Conservation (phyloP, 2,797 vertebrate genomes). For the Phaenicophaeus curvirostris region DNA sequence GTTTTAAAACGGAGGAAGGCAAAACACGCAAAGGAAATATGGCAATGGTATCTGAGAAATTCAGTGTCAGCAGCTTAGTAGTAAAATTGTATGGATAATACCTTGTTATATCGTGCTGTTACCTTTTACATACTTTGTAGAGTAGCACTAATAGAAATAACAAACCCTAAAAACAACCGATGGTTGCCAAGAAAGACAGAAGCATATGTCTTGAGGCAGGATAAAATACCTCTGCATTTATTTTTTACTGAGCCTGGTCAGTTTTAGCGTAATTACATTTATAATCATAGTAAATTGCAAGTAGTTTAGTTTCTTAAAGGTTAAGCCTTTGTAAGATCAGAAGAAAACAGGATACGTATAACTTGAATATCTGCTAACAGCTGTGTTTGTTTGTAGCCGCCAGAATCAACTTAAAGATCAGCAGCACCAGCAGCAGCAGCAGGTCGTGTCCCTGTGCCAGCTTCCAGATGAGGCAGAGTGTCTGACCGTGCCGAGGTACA, state of each 20-base stretch:
- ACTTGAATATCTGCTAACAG: neutral
- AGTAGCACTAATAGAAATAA: slow-evolving; percentile 31
- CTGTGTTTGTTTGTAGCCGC: slow-evolving; percentile 77
- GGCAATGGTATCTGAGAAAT: slow-evolving; percentile 56
- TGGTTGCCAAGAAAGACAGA: slow-evolving; percentile 50
- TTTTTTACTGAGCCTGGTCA: neutral
- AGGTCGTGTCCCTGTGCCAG: slow-evolving; percentile 85
- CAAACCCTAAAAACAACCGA: slow-evolving; percentile 26
- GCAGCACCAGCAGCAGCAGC: slow-evolving; percentile 81
- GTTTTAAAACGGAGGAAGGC: slow-evolving; percentile 55
- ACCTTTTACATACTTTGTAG: slow-evolving; percentile 16
- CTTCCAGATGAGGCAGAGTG: slow-evolving; percentile 92
- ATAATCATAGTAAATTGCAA: neutral
- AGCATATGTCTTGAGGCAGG: slow-evolving; percentile 1
- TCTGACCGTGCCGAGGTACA: slow-evolving; percentile 93
- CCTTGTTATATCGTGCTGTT: slow-evolving; percentile 7
- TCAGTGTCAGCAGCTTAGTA: slow-evolving; percentile 34
- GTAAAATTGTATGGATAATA: slow-evolving; percentile 36
- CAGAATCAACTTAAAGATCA: slow-evolving; percentile 89
- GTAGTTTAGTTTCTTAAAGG: neutral
- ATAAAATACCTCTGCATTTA: neutral
- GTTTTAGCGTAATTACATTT: neutral
- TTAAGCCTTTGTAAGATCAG: no score
- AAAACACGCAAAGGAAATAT: slow-evolving; percentile 53
- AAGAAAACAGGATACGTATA: neutral